Evolutionary conservation across 2,113 vertebrate species (phyloP).

Genomic region (Genyomyrus donnyi): DNA sequence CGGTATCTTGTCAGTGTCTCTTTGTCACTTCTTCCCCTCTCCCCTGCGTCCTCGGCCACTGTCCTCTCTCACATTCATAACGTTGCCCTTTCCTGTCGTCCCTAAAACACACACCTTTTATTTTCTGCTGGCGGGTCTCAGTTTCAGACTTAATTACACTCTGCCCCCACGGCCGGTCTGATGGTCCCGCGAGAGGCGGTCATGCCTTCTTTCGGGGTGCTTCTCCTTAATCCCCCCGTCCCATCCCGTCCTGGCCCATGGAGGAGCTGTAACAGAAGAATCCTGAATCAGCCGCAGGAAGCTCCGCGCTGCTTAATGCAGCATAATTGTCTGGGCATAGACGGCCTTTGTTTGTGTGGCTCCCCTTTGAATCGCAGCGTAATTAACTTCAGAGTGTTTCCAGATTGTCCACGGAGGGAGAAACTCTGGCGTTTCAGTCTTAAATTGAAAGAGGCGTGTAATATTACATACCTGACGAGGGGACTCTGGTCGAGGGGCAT

Average conservation of each 20-base stretch:
- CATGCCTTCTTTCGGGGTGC: slow-evolving; percentile 97
- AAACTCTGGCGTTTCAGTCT: slow-evolving; percentile 96
- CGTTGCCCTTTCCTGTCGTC: not conserved
- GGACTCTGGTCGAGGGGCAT: slow-evolving; percentile 79
- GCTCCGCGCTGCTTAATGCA: slow-evolving; percentile 90
- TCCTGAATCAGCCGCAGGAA: slow-evolving; percentile 78
- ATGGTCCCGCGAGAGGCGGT: slow-evolving; percentile 89
- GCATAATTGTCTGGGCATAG: slow-evolving; percentile 98
- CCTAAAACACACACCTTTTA: slow-evolving; percentile 56
- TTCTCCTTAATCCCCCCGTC: slow-evolving; percentile 90
- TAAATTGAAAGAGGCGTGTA: slow-evolving; percentile 95
- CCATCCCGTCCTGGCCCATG: slow-evolving; percentile 68
- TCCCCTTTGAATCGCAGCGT: slow-evolving; percentile 97
- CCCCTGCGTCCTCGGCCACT: not conserved
- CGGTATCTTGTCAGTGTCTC: not conserved
- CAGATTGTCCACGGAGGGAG: slow-evolving; percentile 96
- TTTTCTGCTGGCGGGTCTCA: slow-evolving; percentile 73
- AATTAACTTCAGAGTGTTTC: slow-evolving; percentile 99
- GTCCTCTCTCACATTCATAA: not conserved
- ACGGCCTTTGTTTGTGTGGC: slow-evolving; percentile 99
- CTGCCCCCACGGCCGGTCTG: not conserved
- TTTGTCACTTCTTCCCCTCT: not conserved
- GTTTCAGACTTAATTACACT: slow-evolving; percentile 90
- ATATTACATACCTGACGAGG: slow-evolving; percentile 85
- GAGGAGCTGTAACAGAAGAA: slow-evolving; percentile 76